Percentiles rank a stretch among this genome's conserved stretches.
Conservation (phyloP, 2,113 vertebrate species). For the Archilochus colubris region DNA sequence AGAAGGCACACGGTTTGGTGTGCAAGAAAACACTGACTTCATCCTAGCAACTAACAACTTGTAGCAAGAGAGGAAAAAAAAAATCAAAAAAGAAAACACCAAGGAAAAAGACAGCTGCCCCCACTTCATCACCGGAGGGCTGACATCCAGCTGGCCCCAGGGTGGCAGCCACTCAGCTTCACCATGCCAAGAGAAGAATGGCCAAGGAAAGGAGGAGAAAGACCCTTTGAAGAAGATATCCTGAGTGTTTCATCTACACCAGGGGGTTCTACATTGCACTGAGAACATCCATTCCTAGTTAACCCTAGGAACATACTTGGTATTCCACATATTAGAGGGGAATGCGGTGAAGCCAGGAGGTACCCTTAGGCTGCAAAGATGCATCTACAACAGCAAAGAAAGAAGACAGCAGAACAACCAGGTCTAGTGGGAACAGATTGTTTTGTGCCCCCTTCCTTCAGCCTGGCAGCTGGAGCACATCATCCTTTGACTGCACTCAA, state of each 20-base stretch:
- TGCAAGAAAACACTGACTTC: background rate
- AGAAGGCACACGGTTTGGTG: background rate
- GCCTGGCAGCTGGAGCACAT: background rate
- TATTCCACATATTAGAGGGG: background rate
- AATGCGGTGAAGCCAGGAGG: background rate
- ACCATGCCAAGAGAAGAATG: accelerated
- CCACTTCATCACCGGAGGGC: background rate
- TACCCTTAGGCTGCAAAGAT: background rate
- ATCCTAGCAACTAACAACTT: constrained; percentile 3
- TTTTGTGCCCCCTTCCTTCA: background rate
- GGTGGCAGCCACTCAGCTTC: background rate
- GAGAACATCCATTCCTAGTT: background rate
- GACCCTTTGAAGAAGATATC: background rate
- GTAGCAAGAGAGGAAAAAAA: background rate
- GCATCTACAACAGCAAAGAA: background rate
- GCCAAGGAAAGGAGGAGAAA: background rate
- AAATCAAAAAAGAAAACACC: no score
- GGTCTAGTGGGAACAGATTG: background rate
- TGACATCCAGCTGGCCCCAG: background rate
- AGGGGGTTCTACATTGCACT: background rate
- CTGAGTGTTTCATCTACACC: background rate
- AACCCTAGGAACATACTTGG: background rate
- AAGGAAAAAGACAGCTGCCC: background rate
- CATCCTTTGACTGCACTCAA: background rate
- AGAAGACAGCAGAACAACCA: background rate